These are phyloP conservation scores for Corythoichthys haematopterus DNA, from an alignment of 2,113 vertebrate genomes.

Conservation along the genomic window DNA sequence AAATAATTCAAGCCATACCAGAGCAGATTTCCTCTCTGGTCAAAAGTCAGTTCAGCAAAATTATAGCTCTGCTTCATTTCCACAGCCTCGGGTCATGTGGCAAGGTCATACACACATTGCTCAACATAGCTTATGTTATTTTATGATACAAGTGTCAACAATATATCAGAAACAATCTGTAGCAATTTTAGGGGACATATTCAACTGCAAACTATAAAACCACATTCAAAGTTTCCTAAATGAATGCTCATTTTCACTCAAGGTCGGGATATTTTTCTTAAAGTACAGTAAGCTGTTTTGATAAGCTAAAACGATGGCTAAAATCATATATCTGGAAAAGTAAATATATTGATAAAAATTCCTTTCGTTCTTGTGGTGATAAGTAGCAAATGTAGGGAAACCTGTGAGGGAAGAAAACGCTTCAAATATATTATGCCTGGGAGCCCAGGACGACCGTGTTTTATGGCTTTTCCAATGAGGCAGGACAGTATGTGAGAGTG, in stretches of 20 bases:
- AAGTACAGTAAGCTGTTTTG: slow-evolving; percentile 4
- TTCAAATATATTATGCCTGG: slow-evolving; percentile 53
- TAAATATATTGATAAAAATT: slow-evolving; percentile 16
- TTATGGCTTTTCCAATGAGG: slow-evolving; percentile 73
- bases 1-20: slow-evolving; percentile 57
- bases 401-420: slow-evolving; percentile 51
- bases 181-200: slow-evolving; percentile 26
- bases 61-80: slow-evolving; percentile 59
- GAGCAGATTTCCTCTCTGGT: slow-evolving; percentile 54
- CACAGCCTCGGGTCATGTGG: slow-evolving; percentile 53
- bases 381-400: slow-evolving; percentile 33
- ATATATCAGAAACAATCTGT: slow-evolving; percentile 46
- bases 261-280: slow-evolving; percentile 14
- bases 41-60: slow-evolving; percentile 59
- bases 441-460: slow-evolving; percentile 61
- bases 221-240: slow-evolving; percentile 8
- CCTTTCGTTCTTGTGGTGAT: slow-evolving; percentile 22
- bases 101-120: slow-evolving; percentile 26
- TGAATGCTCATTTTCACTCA: slow-evolving; percentile 16
- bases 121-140: slow-evolving; percentile 23
- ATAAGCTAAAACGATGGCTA: slow-evolving; percentile 6
- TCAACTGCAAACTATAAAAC: slow-evolving; percentile 21
- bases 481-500: slow-evolving; percentile 67
- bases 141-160: slow-evolving; percentile 39
- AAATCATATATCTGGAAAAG: slow-evolving; percentile 10